Percentiles rank a stretch among this genome's conserved stretches.
Conservation (phyloP, 35 echinoderm and acorn worm genomes). For the Strongylocentrotus purpuratus region DNA sequence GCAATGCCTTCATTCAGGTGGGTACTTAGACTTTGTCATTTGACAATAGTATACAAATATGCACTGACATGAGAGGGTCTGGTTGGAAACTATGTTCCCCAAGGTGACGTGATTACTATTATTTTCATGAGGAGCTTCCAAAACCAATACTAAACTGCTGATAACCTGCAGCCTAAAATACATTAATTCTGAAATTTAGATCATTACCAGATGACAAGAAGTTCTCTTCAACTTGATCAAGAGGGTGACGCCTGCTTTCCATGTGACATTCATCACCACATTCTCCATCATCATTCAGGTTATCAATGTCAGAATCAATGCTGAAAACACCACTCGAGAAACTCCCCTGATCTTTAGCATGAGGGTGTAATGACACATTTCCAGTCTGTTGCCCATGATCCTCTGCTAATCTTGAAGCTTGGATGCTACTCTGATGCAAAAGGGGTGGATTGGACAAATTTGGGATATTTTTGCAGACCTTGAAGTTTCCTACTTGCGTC, state of each 20-base stretch:
- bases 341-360: background rate
- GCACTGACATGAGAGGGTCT: no score
- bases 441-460: background rate
- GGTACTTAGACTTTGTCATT: no score
- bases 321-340: slow-evolving; percentile 49
- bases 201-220: background rate
- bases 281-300: background rate
- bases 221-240: background rate
- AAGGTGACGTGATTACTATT: no score
- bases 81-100: no score
- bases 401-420: background rate
- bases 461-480: background rate
- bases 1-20: no score
- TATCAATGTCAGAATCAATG: slow-evolving; percentile 23
- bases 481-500: background rate
- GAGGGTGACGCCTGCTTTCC: background rate
- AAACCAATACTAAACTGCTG: no score
- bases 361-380: background rate
- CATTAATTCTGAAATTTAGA: background rate
- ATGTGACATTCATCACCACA: background rate
- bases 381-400: background rate
- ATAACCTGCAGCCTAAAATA: background rate
- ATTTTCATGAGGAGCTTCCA: no score
- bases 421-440: background rate
- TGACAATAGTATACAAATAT: no score